Base-by-base conservation (phyloP, 2,797 vertebrate genomes). In the Anas acuta region DNA sequence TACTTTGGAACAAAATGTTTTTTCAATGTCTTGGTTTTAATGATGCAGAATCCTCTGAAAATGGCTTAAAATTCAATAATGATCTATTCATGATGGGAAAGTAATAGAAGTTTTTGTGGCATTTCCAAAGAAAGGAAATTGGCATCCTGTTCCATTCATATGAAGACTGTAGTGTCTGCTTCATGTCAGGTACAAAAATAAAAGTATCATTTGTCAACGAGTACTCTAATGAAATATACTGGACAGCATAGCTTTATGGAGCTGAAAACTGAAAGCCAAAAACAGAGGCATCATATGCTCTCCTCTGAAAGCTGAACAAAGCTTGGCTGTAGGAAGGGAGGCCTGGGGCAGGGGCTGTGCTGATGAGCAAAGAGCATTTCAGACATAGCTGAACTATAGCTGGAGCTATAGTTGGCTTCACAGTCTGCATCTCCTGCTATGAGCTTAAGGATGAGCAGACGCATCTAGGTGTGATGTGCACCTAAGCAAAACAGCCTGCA, bases 21-120 rank as follows among this genome's bases (percentile, higher is more conserved):
- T 71, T 22, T 28, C 3, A 3, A 2, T 64, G 16, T 26, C 13
- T 70, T 33, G 11, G 11, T 70, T 76, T 84, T 71, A 73, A 84
- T 22, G 13, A 41, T 19, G 19, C 19, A 84, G 35, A 67, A 93
- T 82, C 17, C 21, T 58, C 32, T 23, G 23, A 67, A 89, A 92
- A 57, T 41, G 5, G 2, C 69, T 91, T 90, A 28, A 57, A 94
- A 73, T 26, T 77, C 67, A 45, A 8, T 78, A 66, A 32, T 62
- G 69, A n/a, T 41, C n/a, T 74, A n/a, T 11, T 14, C 13, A 6
- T 64, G 2, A 33, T 37, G 26, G 41, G 25, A 84, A 92, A 80
- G 35, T 33, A 90, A 77, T 53, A 89, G 64, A 80, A 20, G 22
- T 7, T 93, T 94, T 87, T 77, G 64, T 89, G 74, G 45, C 23